Base-by-base conservation (phyloP, 2,797 vertebrate species). In the Acomys russatus region DNA sequence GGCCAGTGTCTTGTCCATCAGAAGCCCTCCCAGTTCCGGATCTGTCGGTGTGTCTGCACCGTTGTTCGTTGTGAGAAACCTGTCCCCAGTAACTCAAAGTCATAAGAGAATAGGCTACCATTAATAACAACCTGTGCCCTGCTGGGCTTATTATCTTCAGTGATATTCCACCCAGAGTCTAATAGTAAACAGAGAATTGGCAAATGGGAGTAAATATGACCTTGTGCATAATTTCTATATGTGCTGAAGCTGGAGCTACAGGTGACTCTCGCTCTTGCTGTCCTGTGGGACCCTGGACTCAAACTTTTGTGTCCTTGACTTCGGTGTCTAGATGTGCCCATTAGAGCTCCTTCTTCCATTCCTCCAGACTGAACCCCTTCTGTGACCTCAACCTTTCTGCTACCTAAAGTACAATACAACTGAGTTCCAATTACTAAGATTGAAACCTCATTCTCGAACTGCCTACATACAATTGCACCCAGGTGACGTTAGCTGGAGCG, bases 361-460 rank as follows among this genome's bases (percentile, higher is more conserved):
- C 20, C 51, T 49, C 66, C 86, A 91, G 68, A 64, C 17, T 9
- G 20, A 35, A 56, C 54, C 22, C 79, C 33, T 91, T 94, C 83
- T 66, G 3, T 80, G 33, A 33, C 14, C 89, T 91, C 86, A 33
- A 59, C 28, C 83, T 2, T 79, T 85, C 86, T 92, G 89, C 70
- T 54, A 12, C 10, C 38, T 49, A 82, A 92, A 88, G 70, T 38
- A 78, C 15, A 79, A 79, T 38, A 70, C 44, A 93, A 12, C 1
- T 88, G 82, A 56, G 70, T 89, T 95, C 23, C 92, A 86, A 80
- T 94, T 89, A 88, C 89, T 92, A 94, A 96, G 79, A 96, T 94
- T 89, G 86, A 95, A 96, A 87, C 96, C 96, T 95, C 61, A 94
- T 94, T 94, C 88, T 95, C 70, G 89, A 91, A 91, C 59, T 15